Evolutionary conservation across 2,113 vertebrate species (phyloP).

Genomic region (Delphinus delphis): DNA sequence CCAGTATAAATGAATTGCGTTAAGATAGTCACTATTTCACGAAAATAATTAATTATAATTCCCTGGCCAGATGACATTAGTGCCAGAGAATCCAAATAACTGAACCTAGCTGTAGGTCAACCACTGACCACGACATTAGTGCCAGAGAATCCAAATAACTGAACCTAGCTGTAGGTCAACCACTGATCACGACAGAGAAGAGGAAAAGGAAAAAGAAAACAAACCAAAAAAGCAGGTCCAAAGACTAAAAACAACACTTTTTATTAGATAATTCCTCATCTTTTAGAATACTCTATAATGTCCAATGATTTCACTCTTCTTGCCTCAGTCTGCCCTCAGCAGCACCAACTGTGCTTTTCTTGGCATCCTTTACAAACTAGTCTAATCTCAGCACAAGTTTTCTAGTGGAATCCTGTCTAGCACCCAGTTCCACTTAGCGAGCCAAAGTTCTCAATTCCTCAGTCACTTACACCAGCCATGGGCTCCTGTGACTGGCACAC

Average conservation of each 20-base stretch:
- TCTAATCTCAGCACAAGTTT: constrained; percentile 53
- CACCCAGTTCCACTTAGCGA: constrained; percentile 60
- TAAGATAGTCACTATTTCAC: constrained; percentile 55
- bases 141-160: constrained; percentile 59
- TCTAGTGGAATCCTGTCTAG: constrained; percentile 63
- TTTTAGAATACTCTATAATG: constrained; percentile 53
- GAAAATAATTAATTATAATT: constrained; percentile 41
- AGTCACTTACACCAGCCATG: constrained; percentile 45
- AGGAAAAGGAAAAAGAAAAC: constrained; percentile 44
- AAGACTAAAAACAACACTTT: constrained; percentile 26
- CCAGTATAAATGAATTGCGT: constrained; percentile 62
- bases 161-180: constrained; percentile 4
- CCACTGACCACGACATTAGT: not conserved
- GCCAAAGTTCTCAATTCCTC: constrained; percentile 68
- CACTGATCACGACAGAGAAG: constrained; percentile 19
- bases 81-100: constrained; percentile 60
- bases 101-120: constrained; percentile 11
- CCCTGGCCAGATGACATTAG: constrained; percentile 33
- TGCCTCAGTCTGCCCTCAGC: constrained; percentile 30
- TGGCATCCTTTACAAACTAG: constrained; percentile 47
- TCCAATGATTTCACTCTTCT: constrained; percentile 63
- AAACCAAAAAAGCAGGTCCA: constrained; percentile 52
- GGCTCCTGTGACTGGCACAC: constrained; percentile 65
- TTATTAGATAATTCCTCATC: constrained; percentile 64
- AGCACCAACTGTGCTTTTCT: constrained; percentile 69